phyloP scores from a whole-genome alignment of 2,797 vertebrate species.

The Melanotaenia nigrans region DNA sequence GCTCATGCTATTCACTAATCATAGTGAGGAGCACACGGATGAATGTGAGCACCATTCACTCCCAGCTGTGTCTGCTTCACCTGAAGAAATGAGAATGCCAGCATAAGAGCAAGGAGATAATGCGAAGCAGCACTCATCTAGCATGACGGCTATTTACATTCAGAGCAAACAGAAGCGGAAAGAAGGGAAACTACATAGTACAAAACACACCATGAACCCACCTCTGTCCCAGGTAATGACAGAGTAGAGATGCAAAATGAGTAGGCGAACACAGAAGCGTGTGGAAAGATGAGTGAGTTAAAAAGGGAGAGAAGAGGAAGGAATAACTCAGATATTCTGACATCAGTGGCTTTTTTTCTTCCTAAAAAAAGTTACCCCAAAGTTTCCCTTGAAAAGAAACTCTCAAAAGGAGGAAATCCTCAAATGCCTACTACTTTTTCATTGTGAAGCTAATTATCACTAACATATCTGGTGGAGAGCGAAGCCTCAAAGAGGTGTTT shows the following conservation, averaged over 20 bases:
- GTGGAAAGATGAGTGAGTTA: conserved; percentile 67
- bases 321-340: conserved; percentile 50
- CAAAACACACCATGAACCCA: conserved; percentile 45
- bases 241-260: conserved; percentile 71
- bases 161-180: conserved; percentile 50
- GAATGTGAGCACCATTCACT: conserved; percentile 48
- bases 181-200: conserved; percentile 61
- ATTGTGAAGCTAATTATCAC: conserved; percentile 70
- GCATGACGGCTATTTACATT: conserved; percentile 58
- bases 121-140: conserved; percentile 17
- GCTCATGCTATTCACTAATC: conserved; percentile 32
- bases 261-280: conserved; percentile 50
- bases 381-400: conserved; percentile 46
- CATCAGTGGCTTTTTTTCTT: conserved; percentile 24
- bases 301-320: conserved; percentile 53
- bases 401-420: conserved; percentile 57
- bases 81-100: conserved; percentile 35
- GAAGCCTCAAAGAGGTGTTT: conserved; percentile 64
- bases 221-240: conserved; percentile 75
- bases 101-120: conserved; percentile 37
- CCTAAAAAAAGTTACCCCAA: conserved; percentile 48
- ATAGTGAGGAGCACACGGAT: conserved; percentile 37
- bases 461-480: conserved; percentile 56
- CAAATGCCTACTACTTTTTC: conserved; percentile 51
- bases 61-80: conserved; percentile 41